A percentile compares a stretch with the other conserved stretches of the same genome.
These are phyloP conservation scores for Dipus sagitta DNA, from an alignment of 2,797 vertebrate genomes.

Conservation along the genomic window DNA sequence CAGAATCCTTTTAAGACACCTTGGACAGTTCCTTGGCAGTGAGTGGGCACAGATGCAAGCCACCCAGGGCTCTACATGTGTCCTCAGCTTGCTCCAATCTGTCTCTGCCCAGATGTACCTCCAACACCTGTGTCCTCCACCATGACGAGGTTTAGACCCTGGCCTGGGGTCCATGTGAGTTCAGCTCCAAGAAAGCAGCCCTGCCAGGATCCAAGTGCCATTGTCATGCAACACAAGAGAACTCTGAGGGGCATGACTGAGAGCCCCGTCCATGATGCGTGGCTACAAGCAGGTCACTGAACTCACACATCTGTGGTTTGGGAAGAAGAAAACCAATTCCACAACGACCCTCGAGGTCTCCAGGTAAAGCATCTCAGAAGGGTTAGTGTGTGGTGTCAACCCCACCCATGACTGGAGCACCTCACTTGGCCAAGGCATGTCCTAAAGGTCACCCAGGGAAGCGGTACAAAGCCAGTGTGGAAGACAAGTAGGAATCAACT, in stretches of 20 bases:
- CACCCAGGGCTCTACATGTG: too few species aligned
- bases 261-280: accelerated
- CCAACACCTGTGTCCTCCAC: too few species aligned
- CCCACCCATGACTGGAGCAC: too few species aligned
- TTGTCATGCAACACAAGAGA: too few species aligned
- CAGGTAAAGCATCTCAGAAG: neutral
- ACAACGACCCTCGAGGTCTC: neutral
- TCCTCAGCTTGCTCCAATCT: neutral
- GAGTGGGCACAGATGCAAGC: too few species aligned
- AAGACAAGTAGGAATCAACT: neutral
- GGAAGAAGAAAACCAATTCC: neutral
- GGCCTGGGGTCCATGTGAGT: neutral
- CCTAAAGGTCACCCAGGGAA: neutral
- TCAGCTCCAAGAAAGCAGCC: too few species aligned
- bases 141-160: neutral
- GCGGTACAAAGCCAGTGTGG: neutral
- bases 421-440: neutral
- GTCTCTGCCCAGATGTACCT: neutral
- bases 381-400: too few species aligned
- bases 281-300: neutral
- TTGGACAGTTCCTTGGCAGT: neutral
- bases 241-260: neutral
- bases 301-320: neutral
- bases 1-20: neutral
- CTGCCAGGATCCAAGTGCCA: too few species aligned